These are phyloP conservation scores for Caiman crocodilus DNA, from an alignment of 2,797 vertebrate genomes.

Conservation along the genomic window DNA sequence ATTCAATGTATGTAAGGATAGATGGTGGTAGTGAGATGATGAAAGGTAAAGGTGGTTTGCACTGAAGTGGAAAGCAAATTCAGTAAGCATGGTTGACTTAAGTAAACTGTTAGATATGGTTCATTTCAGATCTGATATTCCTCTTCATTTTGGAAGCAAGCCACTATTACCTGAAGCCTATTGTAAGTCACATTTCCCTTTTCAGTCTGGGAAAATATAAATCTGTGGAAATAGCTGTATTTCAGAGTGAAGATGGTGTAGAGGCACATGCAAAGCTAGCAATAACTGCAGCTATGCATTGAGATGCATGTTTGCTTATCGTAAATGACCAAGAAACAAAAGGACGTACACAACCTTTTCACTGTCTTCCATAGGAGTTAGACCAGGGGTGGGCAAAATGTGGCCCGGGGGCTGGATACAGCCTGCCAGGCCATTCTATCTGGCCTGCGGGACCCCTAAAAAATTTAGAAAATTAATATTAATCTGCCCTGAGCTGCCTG, in stretches of 20 bases:
- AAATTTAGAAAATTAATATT: too few species aligned
- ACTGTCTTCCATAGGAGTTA: not conserved
- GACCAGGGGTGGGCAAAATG: not conserved
- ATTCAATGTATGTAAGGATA: not conserved
- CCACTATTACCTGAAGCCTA: not conserved
- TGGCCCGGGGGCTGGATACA: too few species aligned
- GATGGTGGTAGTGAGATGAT: not conserved
- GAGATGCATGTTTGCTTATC: not conserved
- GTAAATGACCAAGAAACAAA: not conserved
- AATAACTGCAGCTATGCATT: not conserved
- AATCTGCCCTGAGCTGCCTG: too few species aligned
- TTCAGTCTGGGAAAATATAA: not conserved
- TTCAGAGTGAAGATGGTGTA: not conserved
- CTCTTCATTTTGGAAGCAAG: not conserved
- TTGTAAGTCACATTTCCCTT: not conserved
- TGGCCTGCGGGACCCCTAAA: too few species aligned
- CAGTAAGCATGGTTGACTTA: not conserved
- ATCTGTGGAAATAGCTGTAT: not conserved
- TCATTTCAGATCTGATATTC: not conserved
- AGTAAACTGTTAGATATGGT: not conserved
- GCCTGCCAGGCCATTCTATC: too few species aligned
- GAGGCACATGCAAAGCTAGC: not conserved
- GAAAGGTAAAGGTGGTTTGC: not conserved
- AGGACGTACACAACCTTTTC: rapidly evolving
- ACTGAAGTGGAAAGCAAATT: not conserved